These are phyloP conservation scores for Abrostola triplasia DNA, from an alignment of 2,888 invertebrate species.

Conservation along the genomic window DNA sequence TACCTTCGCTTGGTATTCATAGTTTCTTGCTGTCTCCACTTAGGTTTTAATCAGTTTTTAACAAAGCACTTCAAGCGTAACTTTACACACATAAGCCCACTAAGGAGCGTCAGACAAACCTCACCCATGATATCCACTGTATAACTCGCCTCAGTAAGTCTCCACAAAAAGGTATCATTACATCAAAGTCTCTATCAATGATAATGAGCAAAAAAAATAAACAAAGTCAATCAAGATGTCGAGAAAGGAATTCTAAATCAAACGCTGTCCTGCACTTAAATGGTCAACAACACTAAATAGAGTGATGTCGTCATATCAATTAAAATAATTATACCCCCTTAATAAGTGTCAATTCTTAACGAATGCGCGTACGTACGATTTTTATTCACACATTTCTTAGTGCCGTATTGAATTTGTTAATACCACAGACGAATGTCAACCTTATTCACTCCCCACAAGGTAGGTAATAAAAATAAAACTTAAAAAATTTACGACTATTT, in stretches of 20 bases:
- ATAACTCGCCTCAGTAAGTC: conserved; percentile 26
- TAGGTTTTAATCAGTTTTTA: neutral
- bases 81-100: conserved; percentile 1
- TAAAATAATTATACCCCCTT: conserved; percentile 87
- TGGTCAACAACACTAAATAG: conserved; percentile 79
- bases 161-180: conserved; percentile 53
- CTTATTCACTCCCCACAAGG: conserved; percentile 24
- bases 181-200: conserved; percentile 52
- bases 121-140: conserved; percentile 16
- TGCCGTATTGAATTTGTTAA: conserved; percentile 64
- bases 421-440: conserved; percentile 23
- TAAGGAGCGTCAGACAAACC: conserved; percentile 9
- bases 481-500: conserved; percentile 83
- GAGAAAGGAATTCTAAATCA: conserved; percentile 81
- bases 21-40: neutral
- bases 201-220: conserved; percentile 58
- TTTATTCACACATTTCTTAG: conserved; percentile 86
- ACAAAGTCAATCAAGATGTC: conserved; percentile 59
- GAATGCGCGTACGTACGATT: conserved; percentile 88
- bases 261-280: conserved; percentile 74
- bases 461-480: conserved; percentile 62
- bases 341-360: conserved; percentile 89
- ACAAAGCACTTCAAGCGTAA: neutral
- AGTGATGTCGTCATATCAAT: conserved; percentile 87
- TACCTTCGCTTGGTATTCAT: conserved; percentile 4